phyloP scores from a whole-genome alignment of 2,797 vertebrate species.

The Crenuchus spilurus region DNA sequence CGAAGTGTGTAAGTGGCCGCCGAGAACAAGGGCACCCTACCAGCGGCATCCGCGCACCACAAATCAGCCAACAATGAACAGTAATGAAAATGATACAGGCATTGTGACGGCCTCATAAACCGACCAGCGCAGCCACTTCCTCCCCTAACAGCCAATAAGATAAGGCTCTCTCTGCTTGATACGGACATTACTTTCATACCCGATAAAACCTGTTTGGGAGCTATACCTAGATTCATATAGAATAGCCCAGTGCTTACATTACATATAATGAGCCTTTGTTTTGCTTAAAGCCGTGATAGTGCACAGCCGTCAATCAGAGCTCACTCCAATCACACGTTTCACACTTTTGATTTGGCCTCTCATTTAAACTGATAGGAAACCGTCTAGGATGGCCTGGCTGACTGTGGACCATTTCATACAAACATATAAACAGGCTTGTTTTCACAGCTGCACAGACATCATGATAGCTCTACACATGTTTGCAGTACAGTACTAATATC shows the following conservation, averaged over 20 bases:
- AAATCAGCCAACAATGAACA: conserved; percentile 9
- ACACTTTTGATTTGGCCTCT: conserved; percentile 2
- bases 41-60: background rate
- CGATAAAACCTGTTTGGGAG: background rate
- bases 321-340: background rate
- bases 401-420: background rate
- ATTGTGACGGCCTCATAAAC: background rate
- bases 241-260: background rate
- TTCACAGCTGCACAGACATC: no score
- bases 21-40: background rate
- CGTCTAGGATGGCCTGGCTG: background rate
- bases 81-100: background rate
- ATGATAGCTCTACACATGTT: no score
- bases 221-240: background rate
- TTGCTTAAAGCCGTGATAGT: background rate
- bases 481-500: no score
- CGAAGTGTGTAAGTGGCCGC: background rate
- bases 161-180: background rate
- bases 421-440: background rate
- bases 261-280: background rate
- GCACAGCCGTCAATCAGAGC: background rate
- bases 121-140: background rate
- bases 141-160: background rate
- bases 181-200: background rate
- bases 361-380: background rate